Base-by-base conservation (phyloP, 1,140 invertebrate genomes). In the Brevipalpus yothersi region DNA sequence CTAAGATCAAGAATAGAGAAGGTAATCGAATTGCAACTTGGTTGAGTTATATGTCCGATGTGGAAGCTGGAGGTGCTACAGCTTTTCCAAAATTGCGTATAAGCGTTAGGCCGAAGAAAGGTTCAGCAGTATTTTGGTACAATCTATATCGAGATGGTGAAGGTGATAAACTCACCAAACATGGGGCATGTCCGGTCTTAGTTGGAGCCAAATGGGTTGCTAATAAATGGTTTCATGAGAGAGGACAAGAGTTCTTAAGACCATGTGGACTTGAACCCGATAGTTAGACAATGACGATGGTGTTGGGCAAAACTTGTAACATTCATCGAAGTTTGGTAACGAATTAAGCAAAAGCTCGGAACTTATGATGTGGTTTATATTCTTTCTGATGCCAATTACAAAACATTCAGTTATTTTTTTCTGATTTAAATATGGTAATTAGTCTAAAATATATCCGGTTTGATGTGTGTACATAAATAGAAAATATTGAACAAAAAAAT, bases 171-270 rank as follows among this genome's bases (percentile, higher is more conserved):
- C 75, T 79, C 65, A 97, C 92, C 1, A 75, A 90, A 59, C 93
- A 98, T 76, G 92, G 92, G 11, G 92, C 91, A 19, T 98, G 94
- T 74, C 94, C 94, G 19, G 93, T 98, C 45, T 76, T 98, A 11
- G 80, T 87, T 2, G 93, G 93, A 57, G 82, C 82, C 31, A 98
- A 98, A 77, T 97, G 92, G 92, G 87, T 97, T 17, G 87, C 84
- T 4, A 98, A 98, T 73, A 96, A 96, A 76, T 98, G 94, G 93
- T 82, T 98, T 55, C 93, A 97, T 70, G 90, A 96, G 72, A 73
- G 80, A 62, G 91, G 89, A 15, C 89, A 96, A 72, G 90, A 95
- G 72, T 85, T 94, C 66, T 69, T 77, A 54, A 76, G 83, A 67
- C 85, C 84, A 0, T 94, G 89, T 70, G 77, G 70, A 54, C 58